Conservation (phyloP, 2,888 invertebrate species). For the Orthosia gracilis region DNA sequence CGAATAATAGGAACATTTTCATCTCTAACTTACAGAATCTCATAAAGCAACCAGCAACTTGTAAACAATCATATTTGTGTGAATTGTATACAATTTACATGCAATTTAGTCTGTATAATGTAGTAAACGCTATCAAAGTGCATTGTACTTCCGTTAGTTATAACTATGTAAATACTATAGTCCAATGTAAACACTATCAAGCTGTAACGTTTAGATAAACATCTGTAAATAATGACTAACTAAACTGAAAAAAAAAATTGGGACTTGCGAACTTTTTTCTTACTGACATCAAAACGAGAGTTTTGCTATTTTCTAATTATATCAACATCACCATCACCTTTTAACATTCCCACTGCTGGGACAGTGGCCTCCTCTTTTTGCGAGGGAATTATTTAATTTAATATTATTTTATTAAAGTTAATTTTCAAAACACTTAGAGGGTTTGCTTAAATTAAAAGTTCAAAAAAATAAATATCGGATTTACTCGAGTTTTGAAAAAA, state of each 20-base stretch:
- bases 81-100: not conserved
- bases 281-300: no score
- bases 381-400: no score
- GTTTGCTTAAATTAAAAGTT: no score
- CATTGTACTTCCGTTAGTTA: conserved; percentile 78
- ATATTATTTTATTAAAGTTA: no score
- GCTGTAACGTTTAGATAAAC: conserved; percentile 52
- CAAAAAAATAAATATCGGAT: no score
- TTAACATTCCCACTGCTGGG: no score
- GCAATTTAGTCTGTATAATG: conserved; percentile 29
- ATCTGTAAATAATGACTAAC: conserved; percentile 69
- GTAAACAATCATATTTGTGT: conserved; percentile 13
- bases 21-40: conserved; percentile 19
- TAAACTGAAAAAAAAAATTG: not conserved
- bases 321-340: no score
- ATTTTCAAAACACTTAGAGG: no score
- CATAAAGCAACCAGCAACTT: conserved; percentile 12
- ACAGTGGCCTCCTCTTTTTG: no score
- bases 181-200: conserved; percentile 54
- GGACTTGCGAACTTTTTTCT: no score
- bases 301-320: no score
- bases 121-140: conserved; percentile 71
- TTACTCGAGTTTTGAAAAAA: no score
- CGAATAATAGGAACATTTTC: conserved; percentile 1
- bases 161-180: conserved; percentile 65